Evolutionary conservation across 2,797 vertebrate genomes (phyloP).

Genomic region (Lycodopsis pacificus): DNA sequence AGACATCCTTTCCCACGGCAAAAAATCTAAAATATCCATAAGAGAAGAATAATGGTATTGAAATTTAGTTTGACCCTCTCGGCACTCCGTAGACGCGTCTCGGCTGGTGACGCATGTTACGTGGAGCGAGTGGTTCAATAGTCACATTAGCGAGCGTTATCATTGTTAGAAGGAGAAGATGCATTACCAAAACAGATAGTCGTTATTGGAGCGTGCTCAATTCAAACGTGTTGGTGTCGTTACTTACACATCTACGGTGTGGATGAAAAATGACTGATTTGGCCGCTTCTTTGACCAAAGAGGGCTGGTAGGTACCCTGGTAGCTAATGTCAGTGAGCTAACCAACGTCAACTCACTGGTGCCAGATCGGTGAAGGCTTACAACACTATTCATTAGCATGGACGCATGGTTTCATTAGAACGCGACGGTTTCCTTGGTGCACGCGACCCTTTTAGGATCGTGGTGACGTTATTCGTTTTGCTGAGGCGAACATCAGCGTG

Average conservation of each 20-base stretch:
- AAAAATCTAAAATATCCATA: neutral
- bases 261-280: constrained; percentile 82
- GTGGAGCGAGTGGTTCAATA: constrained; percentile 28
- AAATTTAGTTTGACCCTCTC: constrained; percentile 36
- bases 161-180: constrained; percentile 52
- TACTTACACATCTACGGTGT: constrained; percentile 28
- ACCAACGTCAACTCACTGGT: constrained; percentile 27
- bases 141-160: constrained; percentile 59
- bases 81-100: constrained; percentile 33
- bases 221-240: constrained; percentile 12
- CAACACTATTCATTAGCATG: neutral
- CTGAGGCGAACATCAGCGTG: neutral
- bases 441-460: rapidly evolving
- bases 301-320: constrained; percentile 86
- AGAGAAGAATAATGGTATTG: rapidly evolving
- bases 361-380: constrained; percentile 30
- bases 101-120: constrained; percentile 53
- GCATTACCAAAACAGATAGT: constrained; percentile 55
- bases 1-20: neutral
- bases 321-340: constrained; percentile 56
- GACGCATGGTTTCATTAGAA: neutral
- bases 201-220: neutral
- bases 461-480: too few species aligned
- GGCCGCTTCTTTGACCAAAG: constrained; percentile 77
- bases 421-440: too few species aligned